Percentiles rank a stretch among this genome's conserved stretches.
These are phyloP conservation scores for Cloeon dipterum DNA, from an alignment of 2,888 invertebrate species.

Conservation along the genomic window DNA sequence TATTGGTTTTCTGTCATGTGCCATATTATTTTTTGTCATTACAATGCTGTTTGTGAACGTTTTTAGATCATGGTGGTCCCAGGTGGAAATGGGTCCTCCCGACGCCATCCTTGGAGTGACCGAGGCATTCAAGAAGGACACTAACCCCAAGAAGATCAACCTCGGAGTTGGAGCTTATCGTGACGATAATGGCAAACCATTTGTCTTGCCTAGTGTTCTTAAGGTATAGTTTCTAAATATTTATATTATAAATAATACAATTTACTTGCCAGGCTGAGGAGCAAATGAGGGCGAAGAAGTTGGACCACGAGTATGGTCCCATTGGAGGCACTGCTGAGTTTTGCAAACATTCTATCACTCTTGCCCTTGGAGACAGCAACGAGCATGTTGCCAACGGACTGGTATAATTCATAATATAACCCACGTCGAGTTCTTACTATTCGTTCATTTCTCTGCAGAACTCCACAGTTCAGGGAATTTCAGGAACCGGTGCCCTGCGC, in stretches of 20 bases:
- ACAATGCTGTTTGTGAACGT: no score
- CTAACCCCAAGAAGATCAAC: slow-evolving; percentile 85
- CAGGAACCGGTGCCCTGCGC: slow-evolving; percentile 92
- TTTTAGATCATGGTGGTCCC: slow-evolving; percentile 59
- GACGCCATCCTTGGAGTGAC: slow-evolving; percentile 95
- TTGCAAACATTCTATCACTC: slow-evolving; percentile 54
- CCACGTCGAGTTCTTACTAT: background rate
- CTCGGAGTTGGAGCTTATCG: slow-evolving; percentile 92
- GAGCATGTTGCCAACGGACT: slow-evolving; percentile 39
- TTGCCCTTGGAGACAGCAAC: slow-evolving; percentile 71
- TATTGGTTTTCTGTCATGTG: no score
- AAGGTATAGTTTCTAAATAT: slow-evolving; percentile 24
- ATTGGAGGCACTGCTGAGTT: slow-evolving; percentile 74
- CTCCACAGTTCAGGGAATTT: slow-evolving; percentile 59
- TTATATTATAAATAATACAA: background rate
- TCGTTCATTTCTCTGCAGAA: slow-evolving; percentile 21
- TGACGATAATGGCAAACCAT: slow-evolving; percentile 93
- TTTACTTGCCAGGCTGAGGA: slow-evolving; percentile 49
- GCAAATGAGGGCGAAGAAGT: slow-evolving; percentile 31
- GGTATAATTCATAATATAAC: slow-evolving; percentile 20
- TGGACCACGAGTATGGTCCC: slow-evolving; percentile 90
- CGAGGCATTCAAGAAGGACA: slow-evolving; percentile 83
- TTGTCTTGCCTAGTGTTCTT: slow-evolving; percentile 68
- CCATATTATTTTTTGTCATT: no score
- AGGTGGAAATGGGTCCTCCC: slow-evolving; percentile 91